Evolutionary conservation across 2,888 invertebrate genomes (phyloP).

Genomic region (Harpalus rubripes): DNA sequence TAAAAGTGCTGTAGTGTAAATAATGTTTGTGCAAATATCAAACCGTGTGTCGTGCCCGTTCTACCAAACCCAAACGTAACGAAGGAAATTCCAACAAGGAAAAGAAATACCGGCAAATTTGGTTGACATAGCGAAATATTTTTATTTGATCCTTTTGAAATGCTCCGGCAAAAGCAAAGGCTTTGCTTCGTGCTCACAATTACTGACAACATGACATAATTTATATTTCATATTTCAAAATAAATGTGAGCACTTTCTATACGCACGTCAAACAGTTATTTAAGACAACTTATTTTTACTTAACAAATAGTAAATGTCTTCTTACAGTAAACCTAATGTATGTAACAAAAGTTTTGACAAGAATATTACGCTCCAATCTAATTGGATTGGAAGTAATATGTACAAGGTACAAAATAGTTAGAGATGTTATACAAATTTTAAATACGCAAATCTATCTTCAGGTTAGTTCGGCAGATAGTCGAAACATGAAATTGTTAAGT

Average conservation of each 20-base stretch:
- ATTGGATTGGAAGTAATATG: no score
- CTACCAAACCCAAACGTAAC: slow-evolving; percentile 33
- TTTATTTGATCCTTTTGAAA: slow-evolving; percentile 49
- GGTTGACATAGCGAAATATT: slow-evolving; percentile 48
- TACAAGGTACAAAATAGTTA: no score
- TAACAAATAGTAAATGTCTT: no score
- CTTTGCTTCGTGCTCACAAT: neutral
- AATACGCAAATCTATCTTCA: no score
- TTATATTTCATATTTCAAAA: slow-evolving; percentile 7
- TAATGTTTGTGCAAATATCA: slow-evolving; percentile 53
- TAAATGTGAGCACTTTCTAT: neutral
- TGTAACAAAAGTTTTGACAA: no score
- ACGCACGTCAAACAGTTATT: neutral
- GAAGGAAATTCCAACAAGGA: slow-evolving; percentile 49
- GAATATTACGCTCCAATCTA: no score
- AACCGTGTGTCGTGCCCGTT: slow-evolving; percentile 26
- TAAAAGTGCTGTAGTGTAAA: slow-evolving; percentile 53
- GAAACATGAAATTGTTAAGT: no score
- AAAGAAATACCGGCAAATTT: slow-evolving; percentile 36
- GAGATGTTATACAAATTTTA: no score
- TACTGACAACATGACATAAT: neutral
- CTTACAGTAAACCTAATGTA: no score
- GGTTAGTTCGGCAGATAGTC: no score
- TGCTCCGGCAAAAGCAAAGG: slow-evolving; percentile 7
- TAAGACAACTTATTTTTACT: neutral